Conservation (phyloP, 1,140 invertebrate species). For the Solenopsis invicta region DNA sequence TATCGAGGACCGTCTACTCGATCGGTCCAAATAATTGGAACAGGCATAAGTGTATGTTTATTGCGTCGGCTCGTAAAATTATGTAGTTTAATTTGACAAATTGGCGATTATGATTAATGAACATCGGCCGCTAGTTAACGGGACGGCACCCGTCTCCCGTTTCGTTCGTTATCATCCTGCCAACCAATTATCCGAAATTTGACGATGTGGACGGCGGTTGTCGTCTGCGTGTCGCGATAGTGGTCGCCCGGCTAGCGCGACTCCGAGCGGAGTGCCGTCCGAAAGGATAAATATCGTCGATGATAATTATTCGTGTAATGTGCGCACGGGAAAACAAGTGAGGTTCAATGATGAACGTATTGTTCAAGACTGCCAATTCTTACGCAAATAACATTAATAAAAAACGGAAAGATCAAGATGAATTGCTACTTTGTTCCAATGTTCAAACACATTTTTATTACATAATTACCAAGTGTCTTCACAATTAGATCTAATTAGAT, state of each 20-base stretch:
- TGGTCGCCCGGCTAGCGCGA: conserved; percentile 39
- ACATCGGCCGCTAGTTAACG: conserved; percentile 58
- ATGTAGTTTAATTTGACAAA: conserved; percentile 68
- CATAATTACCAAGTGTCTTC: background rate
- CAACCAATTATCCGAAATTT: conserved; percentile 70
- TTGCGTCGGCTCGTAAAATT: conserved; percentile 61
- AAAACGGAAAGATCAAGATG: background rate
- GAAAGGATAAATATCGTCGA: conserved; percentile 36
- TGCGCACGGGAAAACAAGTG: conserved; percentile 3
- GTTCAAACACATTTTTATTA: background rate
- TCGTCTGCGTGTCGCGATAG: conserved; percentile 66
- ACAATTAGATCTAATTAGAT: background rate
- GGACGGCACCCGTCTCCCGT: conserved; percentile 54
- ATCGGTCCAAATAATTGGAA: conserved; percentile 57
- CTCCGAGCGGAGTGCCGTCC: conserved; percentile 12
- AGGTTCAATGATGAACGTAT: background rate
- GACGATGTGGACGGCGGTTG: conserved; percentile 64
- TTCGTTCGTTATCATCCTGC: conserved; percentile 67
- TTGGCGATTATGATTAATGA: conserved; percentile 71
- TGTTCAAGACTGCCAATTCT: background rate
- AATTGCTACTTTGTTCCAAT: background rate
- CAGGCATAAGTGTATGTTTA: conserved; percentile 64
- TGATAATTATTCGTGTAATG: conserved; percentile 43
- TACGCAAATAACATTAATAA: conserved; percentile 4
- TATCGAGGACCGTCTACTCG: conserved; percentile 30